Percentiles rank a stretch among this genome's conserved stretches.
These are phyloP conservation scores for Alces alces DNA, from an alignment of 2,113 vertebrate genomes.

Conservation along the genomic window DNA sequence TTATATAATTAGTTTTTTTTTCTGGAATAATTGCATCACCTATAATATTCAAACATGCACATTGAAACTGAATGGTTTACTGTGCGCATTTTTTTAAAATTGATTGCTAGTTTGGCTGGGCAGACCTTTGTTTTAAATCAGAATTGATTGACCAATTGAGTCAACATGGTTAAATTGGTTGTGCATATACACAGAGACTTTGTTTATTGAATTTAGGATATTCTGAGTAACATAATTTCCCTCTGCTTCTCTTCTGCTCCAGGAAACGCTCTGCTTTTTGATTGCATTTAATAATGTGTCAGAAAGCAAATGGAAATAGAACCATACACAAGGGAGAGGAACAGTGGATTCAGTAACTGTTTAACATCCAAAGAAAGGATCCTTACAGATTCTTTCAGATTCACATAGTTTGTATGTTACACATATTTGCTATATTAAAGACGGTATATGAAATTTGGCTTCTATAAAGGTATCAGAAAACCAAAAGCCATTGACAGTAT, in stretches of 20 bases:
- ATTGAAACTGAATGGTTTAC: conserved; percentile 33
- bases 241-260: conserved; percentile 37
- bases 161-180: conserved; percentile 59
- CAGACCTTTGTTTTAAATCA: conserved; percentile 68
- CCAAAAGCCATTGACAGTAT: conserved; percentile 23
- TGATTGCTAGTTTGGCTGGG: conserved; percentile 54
- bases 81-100: conserved; percentile 46
- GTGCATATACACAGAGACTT: conserved; percentile 56
- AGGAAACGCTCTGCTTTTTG: conserved; percentile 50
- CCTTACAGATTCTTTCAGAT: conserved; percentile 56
- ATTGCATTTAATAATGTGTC: conserved; percentile 60
- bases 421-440: conserved; percentile 58
- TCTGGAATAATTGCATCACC: neutral
- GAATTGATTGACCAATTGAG: conserved; percentile 69
- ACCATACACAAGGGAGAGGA: neutral
- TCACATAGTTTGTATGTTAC: neutral
- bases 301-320: conserved; percentile 57
- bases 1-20: neutral
- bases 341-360: neutral
- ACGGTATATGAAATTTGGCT: conserved; percentile 44
- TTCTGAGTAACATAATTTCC: conserved; percentile 35
- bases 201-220: conserved; percentile 68
- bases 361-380: conserved; percentile 56
- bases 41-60: conserved; percentile 14
- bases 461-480: conserved; percentile 55